A percentile compares a stretch with the other conserved stretches of the same genome.
These are phyloP conservation scores for Entelurus aequoreus DNA, from an alignment of 2,113 vertebrate genomes.

Conservation along the genomic window DNA sequence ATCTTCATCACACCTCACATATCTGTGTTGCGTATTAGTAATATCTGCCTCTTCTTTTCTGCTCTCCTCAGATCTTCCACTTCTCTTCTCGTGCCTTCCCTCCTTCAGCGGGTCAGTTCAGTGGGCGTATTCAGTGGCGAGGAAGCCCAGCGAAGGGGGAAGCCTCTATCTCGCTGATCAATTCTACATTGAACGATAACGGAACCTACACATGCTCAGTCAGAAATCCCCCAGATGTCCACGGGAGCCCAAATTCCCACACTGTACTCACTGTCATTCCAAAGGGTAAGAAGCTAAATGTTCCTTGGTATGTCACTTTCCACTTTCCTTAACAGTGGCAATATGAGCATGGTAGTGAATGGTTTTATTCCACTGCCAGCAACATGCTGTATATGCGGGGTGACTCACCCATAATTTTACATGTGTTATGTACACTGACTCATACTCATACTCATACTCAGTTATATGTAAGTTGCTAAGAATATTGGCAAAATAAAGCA, in stretches of 20 bases:
- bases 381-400: background rate
- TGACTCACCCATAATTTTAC: background rate
- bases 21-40: background rate
- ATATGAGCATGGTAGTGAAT: background rate
- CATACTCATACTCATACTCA: no score
- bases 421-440: background rate
- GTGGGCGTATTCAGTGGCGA: slow-evolving; percentile 77
- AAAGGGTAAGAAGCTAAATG: slow-evolving; percentile 67
- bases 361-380: background rate
- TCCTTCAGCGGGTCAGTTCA: slow-evolving; percentile 69
- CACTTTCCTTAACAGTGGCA: no score
- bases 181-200: slow-evolving; percentile 75
- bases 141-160: slow-evolving; percentile 75
- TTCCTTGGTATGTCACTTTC: no score
- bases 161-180: slow-evolving; percentile 79
- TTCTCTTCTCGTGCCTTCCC: slow-evolving; percentile 78
- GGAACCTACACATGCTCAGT: slow-evolving; percentile 88
- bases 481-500: no score
- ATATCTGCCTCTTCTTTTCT: background rate
- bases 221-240: slow-evolving; percentile 89
- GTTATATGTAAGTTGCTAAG: no score
- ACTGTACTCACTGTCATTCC: slow-evolving; percentile 76
- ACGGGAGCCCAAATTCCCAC: slow-evolving; percentile 77
- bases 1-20: background rate
- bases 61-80: slow-evolving; percentile 79